Base-by-base conservation (phyloP, 2,113 vertebrate species). In the Maccullochella peelii region DNA sequence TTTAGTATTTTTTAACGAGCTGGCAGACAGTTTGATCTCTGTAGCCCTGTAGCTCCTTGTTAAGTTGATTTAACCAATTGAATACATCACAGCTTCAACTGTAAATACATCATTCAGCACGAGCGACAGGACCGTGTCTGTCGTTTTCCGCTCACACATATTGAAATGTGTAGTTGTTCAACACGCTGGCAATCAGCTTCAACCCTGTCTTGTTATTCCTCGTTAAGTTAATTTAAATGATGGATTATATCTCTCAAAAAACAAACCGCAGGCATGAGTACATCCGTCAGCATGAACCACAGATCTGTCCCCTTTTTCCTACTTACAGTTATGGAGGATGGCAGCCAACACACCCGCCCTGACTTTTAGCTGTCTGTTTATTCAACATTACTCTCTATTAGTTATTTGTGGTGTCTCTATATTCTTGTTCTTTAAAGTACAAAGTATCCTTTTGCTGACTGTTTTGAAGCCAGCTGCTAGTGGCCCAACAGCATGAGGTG, bases 181-280 rank as follows among this genome's bases (percentile, higher is more conserved):
- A 59, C 75, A 66, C 49, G 30, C 49, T 50, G 23, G 42, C 63
- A 57, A 30, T 69, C 49, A 49, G 52, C 33, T 25, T 65, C 61
- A 42, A 18, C 42, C 10, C 50, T 8, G 67, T 59, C 40, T 50
- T 18, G 40, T 69, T 78, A 20, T n/a, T 40, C 36, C 54, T 61
- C 38, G 21, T 81, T 73, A 82, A 74, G 14, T 82, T 73, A 3
- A 78, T 77, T 82, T 54, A 69, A 82, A 49, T 79, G 69, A 82
- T 79, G 63, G 69, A 81, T 86, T 55, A 76, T 65, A 66, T n/a
- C 67, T 16, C 21, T 81, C 73, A n/a, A 67, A 82, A 82, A 77
- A 73, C 61, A 59, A 52, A 67, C 33, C n/a, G 52, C 25, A 73
- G 50, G 58, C 61, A 38, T 30, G 20, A 40, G 30, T 21, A 25